Percentiles rank a stretch among this genome's conserved stretches.
Evolutionary conservation across 2,113 vertebrate genomes (phyloP).

Genomic region (Chaetodon trifascialis): DNA sequence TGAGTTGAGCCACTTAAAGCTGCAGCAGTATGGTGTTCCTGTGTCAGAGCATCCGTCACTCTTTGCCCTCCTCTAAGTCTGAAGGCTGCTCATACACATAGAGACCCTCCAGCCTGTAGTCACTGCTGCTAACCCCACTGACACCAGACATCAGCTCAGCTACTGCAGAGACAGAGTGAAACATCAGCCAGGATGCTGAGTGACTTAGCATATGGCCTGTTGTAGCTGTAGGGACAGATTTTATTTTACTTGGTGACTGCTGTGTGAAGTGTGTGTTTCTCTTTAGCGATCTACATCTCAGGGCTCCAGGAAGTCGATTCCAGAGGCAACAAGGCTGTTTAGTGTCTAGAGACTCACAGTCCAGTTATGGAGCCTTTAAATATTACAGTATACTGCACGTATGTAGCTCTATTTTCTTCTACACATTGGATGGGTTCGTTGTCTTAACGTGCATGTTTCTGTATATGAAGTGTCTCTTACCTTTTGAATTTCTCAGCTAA

Average conservation of each 20-base stretch:
- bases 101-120: neutral
- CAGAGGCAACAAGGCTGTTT: conserved; percentile 14
- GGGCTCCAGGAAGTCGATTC: conserved; percentile 50
- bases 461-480: conserved; percentile 74
- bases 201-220: conserved; percentile 60
- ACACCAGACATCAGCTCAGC: conserved; percentile 18
- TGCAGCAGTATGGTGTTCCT: neutral
- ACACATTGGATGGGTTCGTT: neutral
- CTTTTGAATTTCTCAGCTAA: conserved; percentile 92
- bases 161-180: conserved; percentile 22
- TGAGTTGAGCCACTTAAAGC: neutral
- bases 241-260: conserved; percentile 44
- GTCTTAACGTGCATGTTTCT: neutral
- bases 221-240: conserved; percentile 50
- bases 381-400: neutral
- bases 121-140: neutral
- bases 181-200: conserved; percentile 32
- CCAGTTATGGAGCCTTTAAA: conserved; percentile 2
- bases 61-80: neutral
- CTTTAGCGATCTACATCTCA: conserved; percentile 31
- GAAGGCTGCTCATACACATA: neutral
- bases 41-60: neutral
- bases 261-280: conserved; percentile 48
- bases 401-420: neutral
- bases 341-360: conserved; percentile 4